Evolutionary conservation across 2,888 invertebrate species (phyloP).

Genomic region (Trilocha varians): DNA sequence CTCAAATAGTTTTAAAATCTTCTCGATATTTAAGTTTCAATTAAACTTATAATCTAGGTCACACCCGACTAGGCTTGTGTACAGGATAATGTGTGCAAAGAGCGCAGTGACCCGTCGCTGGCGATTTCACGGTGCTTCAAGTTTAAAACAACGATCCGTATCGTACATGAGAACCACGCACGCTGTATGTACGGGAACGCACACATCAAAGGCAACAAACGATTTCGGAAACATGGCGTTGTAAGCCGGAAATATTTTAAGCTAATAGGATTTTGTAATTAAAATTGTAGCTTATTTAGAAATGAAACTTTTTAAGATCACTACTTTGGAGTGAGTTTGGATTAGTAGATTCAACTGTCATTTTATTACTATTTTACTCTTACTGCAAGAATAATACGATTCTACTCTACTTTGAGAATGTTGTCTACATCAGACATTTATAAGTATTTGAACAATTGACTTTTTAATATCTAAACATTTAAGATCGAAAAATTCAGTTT

Average conservation of each 20-base stretch:
- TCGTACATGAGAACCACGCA: conserved; percentile 15
- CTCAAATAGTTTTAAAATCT: no score
- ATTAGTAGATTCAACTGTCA: no score
- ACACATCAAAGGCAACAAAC: conserved; percentile 27
- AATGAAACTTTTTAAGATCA: not conserved
- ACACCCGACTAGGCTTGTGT: conserved; percentile 4
- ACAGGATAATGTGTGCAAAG: conserved; percentile 31
- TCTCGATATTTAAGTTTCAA: not conserved
- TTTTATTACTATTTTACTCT: no score
- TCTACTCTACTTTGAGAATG: no score
- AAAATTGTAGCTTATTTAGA: not conserved
- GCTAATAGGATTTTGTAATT: not conserved
- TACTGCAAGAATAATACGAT: no score
- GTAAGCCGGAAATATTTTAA: not conserved
- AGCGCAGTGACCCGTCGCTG: conserved; percentile 53
- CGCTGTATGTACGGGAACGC: conserved; percentile 5
- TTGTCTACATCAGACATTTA: no score
- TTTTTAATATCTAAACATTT: no score
- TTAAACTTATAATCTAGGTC: conserved; percentile 14
- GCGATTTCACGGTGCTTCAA: conserved; percentile 56
- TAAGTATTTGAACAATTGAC: no score
- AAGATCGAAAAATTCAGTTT: no score
- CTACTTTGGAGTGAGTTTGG: no score
- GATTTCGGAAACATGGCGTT: conserved; percentile 12
- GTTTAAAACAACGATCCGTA: conserved; percentile 35